phyloP scores from a whole-genome alignment of 2,797 vertebrate genomes.

The Parotocinclus haroldoi region DNA sequence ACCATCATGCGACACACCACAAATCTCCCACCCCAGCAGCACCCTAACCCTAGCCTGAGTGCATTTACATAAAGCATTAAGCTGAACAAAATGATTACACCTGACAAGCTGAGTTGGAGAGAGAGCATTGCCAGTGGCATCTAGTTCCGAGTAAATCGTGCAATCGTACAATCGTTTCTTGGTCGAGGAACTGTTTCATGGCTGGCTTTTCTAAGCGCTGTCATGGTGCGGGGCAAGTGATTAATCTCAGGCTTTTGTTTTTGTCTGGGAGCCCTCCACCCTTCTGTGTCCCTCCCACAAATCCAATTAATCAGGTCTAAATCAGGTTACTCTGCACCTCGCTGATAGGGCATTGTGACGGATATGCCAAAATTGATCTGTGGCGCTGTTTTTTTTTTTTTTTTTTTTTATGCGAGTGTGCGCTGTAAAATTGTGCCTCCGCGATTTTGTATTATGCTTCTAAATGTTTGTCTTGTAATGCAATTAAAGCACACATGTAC shows the following conservation, averaged over 20 bases:
- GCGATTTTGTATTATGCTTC: conserved; percentile 74
- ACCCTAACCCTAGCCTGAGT: conserved; percentile 66
- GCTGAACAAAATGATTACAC: conserved; percentile 82
- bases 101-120: conserved; percentile 79
- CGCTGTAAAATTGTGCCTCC: conserved; percentile 72
- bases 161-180: conserved; percentile 75
- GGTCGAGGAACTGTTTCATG: conserved; percentile 71
- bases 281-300: conserved; percentile 73
- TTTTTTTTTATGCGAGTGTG: conserved; percentile 58
- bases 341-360: conserved; percentile 78
- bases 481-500: conserved; percentile 78
- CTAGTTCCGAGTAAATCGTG: conserved; percentile 71
- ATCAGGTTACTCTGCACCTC: conserved; percentile 80
- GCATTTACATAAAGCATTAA: conserved; percentile 84
- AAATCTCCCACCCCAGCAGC: conserved; percentile 56
- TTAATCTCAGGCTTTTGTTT: conserved; percentile 75
- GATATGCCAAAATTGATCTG: conserved; percentile 70
- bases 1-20: conserved; percentile 23
- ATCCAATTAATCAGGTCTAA: conserved; percentile 80
- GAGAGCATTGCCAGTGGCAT: conserved; percentile 77
- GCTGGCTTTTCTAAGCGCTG: conserved; percentile 71
- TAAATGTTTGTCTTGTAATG: conserved; percentile 82
- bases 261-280: conserved; percentile 62
- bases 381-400: conserved; percentile 52
- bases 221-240: conserved; percentile 69